phyloP scores from a whole-genome alignment of 2,888 invertebrate genomes.

The Noctua janthina region DNA sequence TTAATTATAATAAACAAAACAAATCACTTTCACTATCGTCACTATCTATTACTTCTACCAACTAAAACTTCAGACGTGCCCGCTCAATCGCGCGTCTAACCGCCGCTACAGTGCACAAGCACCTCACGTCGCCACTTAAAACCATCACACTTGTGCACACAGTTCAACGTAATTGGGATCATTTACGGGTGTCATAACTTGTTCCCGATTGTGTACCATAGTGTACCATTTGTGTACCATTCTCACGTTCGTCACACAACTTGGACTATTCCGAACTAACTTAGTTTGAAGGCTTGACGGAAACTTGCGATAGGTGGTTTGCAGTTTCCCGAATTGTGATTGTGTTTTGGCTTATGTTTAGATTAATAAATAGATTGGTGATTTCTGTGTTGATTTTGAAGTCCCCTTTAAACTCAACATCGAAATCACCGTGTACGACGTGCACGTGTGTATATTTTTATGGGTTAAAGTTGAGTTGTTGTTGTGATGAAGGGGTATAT shows the following conservation, averaged over 20 bases:
- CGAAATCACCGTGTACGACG: background rate
- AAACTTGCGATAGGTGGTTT: slow-evolving; percentile 41
- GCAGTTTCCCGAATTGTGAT: slow-evolving; percentile 38
- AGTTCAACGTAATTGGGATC: slow-evolving; percentile 59
- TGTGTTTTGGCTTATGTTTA: slow-evolving; percentile 48
- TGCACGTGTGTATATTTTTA: slow-evolving; percentile 17
- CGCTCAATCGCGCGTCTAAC: slow-evolving; percentile 23
- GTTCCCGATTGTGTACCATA: slow-evolving; percentile 49
- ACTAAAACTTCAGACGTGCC: background rate
- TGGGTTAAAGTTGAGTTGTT: background rate
- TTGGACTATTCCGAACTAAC: slow-evolving; percentile 37
- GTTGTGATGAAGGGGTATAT: background rate
- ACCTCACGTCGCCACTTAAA: slow-evolving; percentile 58
- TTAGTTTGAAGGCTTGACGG: slow-evolving; percentile 45
- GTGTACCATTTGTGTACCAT: slow-evolving; percentile 53
- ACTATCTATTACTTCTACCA: background rate
- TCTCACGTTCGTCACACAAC: slow-evolving; percentile 60
- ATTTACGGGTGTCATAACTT: slow-evolving; percentile 65
- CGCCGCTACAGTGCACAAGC: slow-evolving; percentile 31
- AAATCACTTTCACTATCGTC: background rate
- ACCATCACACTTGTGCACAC: slow-evolving; percentile 52
- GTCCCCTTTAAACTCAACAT: background rate
- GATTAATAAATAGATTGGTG: slow-evolving; percentile 51
- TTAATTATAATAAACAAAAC: background rate
- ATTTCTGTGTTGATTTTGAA: slow-evolving; percentile 23